phyloP scores from a whole-genome alignment of 2,888 invertebrate genomes.

The Epinotia bilunana region DNA sequence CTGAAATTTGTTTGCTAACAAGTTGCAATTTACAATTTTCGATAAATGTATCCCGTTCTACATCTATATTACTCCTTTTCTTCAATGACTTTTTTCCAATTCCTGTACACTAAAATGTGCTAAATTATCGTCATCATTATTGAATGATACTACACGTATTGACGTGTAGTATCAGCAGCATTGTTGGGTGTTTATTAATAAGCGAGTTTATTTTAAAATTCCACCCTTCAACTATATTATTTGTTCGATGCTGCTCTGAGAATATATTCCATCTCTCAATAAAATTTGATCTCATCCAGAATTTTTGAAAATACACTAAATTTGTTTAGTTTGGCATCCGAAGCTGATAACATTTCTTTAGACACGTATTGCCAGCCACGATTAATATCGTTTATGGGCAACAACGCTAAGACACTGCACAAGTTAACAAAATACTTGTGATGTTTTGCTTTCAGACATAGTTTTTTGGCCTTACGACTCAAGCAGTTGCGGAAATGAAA shows the following conservation, averaged over 20 bases:
- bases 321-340: conserved; percentile 20
- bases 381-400: conserved; percentile 26
- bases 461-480: too few species aligned
- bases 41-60: conserved; percentile 18
- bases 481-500: too few species aligned
- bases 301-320: conserved; percentile 11
- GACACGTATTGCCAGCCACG: conserved; percentile 18
- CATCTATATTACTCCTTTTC: conserved; percentile 12
- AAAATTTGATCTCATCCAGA: conserved; percentile 15
- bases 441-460: too few species aligned
- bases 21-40: conserved; percentile 34
- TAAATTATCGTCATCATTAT: conserved; percentile 18
- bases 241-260: conserved; percentile 26
- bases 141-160: too few species aligned
- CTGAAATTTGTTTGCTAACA: conserved; percentile 12
- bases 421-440: conserved; percentile 7
- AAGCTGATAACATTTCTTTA: conserved; percentile 20
- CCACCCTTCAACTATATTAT: conserved; percentile 31
- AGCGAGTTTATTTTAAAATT: conserved; percentile 31
- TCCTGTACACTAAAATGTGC: conserved; percentile 16
- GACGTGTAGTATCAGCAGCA: conserved; percentile 17
- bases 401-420: conserved; percentile 30
- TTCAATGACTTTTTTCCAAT: conserved; percentile 11
- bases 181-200: conserved; percentile 29
- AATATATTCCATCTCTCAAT: conserved; percentile 23